Evolutionary conservation across 1,140 invertebrate species (phyloP).

Genomic region (Ips typographus): DNA sequence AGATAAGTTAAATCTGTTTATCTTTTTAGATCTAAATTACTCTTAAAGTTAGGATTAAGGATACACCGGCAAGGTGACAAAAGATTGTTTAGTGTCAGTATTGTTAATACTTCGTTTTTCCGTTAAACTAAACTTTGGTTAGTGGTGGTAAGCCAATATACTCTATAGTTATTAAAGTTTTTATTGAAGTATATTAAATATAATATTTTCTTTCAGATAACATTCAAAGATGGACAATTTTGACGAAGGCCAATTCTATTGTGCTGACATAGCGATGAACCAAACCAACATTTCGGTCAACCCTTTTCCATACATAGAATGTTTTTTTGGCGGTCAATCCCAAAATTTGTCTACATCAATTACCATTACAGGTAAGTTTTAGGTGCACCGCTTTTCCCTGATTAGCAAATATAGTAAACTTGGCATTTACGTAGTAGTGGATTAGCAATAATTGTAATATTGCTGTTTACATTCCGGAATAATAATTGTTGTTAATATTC

Average conservation of each 20-base stretch:
- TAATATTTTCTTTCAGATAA: conserved; percentile 18
- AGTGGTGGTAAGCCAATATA: too few species aligned
- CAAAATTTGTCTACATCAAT: conserved; percentile 32
- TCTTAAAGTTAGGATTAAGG: conserved; percentile 1
- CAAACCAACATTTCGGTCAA: conserved; percentile 18
- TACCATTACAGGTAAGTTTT: conserved; percentile 24
- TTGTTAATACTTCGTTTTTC: too few species aligned
- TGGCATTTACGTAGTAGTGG: too few species aligned
- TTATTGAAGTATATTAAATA: not conserved
- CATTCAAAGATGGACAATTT: not conserved
- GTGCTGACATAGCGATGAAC: conserved; percentile 16
- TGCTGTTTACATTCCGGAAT: too few species aligned
- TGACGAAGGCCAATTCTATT: not conserved
- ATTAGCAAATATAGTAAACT: too few species aligned
- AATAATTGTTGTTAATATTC: too few species aligned
- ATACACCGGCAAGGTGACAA: not conserved
- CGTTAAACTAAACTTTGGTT: too few species aligned
- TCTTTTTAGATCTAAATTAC: conserved; percentile 11
- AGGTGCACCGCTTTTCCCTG: not conserved
- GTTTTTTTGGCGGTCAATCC: conserved; percentile 35
- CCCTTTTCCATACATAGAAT: conserved; percentile 33
- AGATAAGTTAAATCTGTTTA: conserved; percentile 17
- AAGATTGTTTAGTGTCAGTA: too few species aligned
- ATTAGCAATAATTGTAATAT: too few species aligned
- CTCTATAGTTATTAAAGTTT: too few species aligned